Conservation (phyloP, 2,113 vertebrate species). For the Paraplagusia blochii region DNA sequence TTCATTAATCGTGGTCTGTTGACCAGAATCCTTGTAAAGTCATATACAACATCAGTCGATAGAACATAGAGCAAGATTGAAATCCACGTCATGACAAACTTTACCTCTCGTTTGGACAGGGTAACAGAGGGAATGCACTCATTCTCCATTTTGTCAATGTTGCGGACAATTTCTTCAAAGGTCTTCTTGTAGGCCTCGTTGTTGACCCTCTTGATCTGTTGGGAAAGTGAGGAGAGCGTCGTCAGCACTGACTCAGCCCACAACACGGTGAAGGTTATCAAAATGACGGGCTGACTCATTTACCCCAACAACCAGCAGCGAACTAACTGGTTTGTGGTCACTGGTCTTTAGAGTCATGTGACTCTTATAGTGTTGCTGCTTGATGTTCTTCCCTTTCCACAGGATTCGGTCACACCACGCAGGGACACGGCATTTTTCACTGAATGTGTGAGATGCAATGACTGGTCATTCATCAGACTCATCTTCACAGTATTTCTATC, state of each 20-base stretch:
- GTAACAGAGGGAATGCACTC: conserved; percentile 93
- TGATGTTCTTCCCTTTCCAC: conserved; percentile 86
- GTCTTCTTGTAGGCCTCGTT: conserved; percentile 83
- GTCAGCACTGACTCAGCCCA: too few species aligned
- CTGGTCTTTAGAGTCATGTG: conserved; percentile 92
- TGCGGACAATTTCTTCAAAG: conserved; percentile 91
- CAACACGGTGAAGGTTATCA: too few species aligned
- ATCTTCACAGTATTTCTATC: too few species aligned
- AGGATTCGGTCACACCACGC: conserved; percentile 97
- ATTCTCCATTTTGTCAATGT: conserved; percentile 94
- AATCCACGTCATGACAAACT: not conserved
- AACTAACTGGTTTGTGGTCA: conserved; percentile 97
- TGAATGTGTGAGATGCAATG: conserved; percentile 43
- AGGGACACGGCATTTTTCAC: conserved; percentile 92
- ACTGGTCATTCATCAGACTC: too few species aligned
- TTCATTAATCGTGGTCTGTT: not conserved
- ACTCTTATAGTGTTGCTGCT: conserved; percentile 86
- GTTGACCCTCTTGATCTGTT: conserved; percentile 88
- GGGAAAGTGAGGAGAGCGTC: conserved; percentile 24
- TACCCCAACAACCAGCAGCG: conserved; percentile 86
- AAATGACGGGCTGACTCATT: conserved; percentile 27
- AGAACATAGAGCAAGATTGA: too few species aligned
- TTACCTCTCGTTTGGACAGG: conserved; percentile 85
- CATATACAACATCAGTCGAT: too few species aligned
- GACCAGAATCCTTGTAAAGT: not conserved